Percentiles rank a stretch among this genome's conserved stretches.
These are phyloP conservation scores for Ophion ellenae DNA, from an alignment of 2,888 invertebrate genomes.

Conservation along the genomic window DNA sequence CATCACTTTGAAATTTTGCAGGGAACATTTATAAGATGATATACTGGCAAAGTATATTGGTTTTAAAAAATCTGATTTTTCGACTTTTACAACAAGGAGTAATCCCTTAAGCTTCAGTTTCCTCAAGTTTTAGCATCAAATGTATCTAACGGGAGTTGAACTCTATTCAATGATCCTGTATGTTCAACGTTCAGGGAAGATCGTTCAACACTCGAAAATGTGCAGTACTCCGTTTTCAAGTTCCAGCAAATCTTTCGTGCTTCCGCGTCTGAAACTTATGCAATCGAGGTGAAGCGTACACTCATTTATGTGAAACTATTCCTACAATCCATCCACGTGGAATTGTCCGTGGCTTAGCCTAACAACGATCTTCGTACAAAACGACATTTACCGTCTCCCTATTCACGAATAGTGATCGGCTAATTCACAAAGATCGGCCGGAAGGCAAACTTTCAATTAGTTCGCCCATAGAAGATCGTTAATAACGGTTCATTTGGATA, in stretches of 20 bases:
- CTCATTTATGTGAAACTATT: not conserved
- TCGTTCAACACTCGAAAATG: not conserved
- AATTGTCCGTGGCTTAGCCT: not conserved
- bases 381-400: not conserved
- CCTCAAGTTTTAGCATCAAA: not conserved
- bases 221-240: not conserved
- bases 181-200: not conserved
- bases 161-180: not conserved
- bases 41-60: no score
- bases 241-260: not conserved
- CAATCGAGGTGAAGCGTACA: not conserved
- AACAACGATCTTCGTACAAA: not conserved
- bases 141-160: not conserved
- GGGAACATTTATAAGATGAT: no score
- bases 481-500: slow-evolving; percentile 14
- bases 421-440: slow-evolving; percentile 4
- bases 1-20: no score
- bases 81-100: no score
- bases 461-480: slow-evolving; percentile 11
- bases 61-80: no score
- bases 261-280: not conserved
- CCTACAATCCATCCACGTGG: not conserved
- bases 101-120: no score
- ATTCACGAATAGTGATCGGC: not conserved
- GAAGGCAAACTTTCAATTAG: slow-evolving; percentile 6